Base-by-base conservation (phyloP, 2,113 vertebrate species). In the Calidris pygmaea region DNA sequence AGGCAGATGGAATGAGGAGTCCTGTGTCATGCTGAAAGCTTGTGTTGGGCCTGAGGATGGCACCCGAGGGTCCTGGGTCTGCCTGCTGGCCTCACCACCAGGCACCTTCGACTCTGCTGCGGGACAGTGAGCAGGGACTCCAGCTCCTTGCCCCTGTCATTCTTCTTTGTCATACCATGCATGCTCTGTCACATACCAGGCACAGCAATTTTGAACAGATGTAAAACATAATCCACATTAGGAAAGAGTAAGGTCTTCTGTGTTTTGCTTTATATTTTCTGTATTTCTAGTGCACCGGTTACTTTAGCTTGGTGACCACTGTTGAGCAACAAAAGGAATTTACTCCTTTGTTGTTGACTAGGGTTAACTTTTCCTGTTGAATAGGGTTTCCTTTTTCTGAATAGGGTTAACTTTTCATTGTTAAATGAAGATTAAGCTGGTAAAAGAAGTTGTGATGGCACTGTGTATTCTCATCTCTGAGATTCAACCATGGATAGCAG, bases 361-460 rank as follows among this genome's bases (percentile, higher is more conserved):
- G 5, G 1, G 35, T 76, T 87, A 60, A 79, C 37, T 66, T 53
- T 24, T 84, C 21, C 52, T 52, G 37, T 32, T 55, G 15, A n/a
- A n/a, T n/a, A n/a, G n/a, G n/a, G n/a, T n/a, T n/a, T n/a, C n/a
- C n/a, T n/a, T n/a, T n/a, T n/a, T n/a, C n/a, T n/a, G n/a, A n/a
- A n/a, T 35, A 11, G 5, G 1, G 35, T 76, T 87, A 60, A 79
- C 37, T 66, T 53, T 24, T 84, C 21, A 50, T 30, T 45, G 15
- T 78, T 87, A 89, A 95, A 79, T 84, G 60, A 87, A 89, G 65
- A 81, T 12, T 68, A 58, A 87, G 39, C 50, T 87, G 30, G 39
- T 75, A 30, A 53, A 47, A 74, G 23, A 78, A 17, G 32, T 65
- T 48, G 56, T 56, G 50, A 37, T 72, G 39, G 30, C 12, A 52